Evolutionary conservation across 2,797 vertebrate genomes (phyloP), one percentile per base, ranked within the genome.

Genomic region (Sebastes flavidus): DNA sequence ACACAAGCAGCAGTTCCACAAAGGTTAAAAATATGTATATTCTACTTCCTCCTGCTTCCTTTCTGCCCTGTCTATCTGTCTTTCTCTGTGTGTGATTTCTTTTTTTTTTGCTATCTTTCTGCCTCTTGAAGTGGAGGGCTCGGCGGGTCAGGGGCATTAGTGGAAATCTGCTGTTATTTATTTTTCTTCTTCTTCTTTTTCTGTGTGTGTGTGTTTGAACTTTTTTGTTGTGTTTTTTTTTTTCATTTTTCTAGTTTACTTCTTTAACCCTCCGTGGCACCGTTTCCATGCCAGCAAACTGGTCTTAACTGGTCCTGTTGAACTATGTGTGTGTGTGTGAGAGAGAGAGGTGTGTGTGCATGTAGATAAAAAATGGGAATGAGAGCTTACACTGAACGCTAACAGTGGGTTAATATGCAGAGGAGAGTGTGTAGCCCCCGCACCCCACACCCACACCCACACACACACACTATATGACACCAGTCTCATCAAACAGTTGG

Each of bases 401-500:
- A 85, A 75, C 75, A 80, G 78, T 72, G 71, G 77, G 83, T 89
- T 87, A 82, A 91, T 83, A 81, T 78, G 77, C 74, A 81, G 72
- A 88, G 80, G 20, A 52, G 66, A 73, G n/a, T 68, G 65, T 77
- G 38, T 62, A 38, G 9, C 62, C 38, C 73, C 67, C 32, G 4
- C 80, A 29, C 68, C 22, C 18, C 46, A 27, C 65, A 29, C 38
- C 36, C 58, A 49, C 34, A 74, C 95, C 94, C 62, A 66, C 70
- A 77, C 69, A 63, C 77, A 62, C 75, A 52, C 61, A 58, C 65
- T 65, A 95, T 96, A 95, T 96, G 97, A 97, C 97, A 97, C 92
- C 85, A 92, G 94, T 96, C 96, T 93, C 97, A 97, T 97, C 97
- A 97, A 95, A 97, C 95, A 95, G 93, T 96, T 99, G 97, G 97